Evolutionary conservation across 2,797 vertebrate species (phyloP), one percentile per base, ranked within the genome.

Genomic region (Harpagifer antarcticus): DNA sequence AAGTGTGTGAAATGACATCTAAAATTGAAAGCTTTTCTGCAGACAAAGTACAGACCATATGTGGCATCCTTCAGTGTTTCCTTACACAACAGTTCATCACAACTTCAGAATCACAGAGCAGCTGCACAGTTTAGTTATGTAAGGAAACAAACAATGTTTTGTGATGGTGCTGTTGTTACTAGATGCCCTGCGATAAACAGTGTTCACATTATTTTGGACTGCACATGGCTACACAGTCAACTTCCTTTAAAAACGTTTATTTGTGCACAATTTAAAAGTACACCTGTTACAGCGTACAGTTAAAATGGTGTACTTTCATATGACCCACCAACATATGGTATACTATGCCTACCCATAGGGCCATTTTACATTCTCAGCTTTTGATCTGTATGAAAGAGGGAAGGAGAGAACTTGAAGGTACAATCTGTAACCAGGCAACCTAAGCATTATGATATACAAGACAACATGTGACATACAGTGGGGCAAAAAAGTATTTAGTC

Each of bases 371-470:
- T 67, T 56, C 17, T 57, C 73, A 40, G 50, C 57, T 48, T 83
- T 69, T 70, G 31, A 70, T 79, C 37, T 58, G 68, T 56, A 44
- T 49, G 52, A 56, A 54, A 54, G 56, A 10, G 5, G 12, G 23
- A 55, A 74, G 20, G n/a, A 16, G 61, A 49, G 5, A 54, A 66
- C 23, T 66, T 0, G 43, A 47, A 12, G 50, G 9, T 45, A 75
- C 58, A 53, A n/a, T 64, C 60, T 71, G 68, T 79, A 62, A 85
- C 63, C 48, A 67, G 43, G 58, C 69, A 80, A 79, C 56, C 17
- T 42, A 56, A 67, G 27, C 12, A 50, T 2, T 63, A 42, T 45
- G 31, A 45, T 59, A 58, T 62, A 44, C 75, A 71, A 53, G 17
- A 57, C 12, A 37, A 37, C 8, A 37, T 17, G 16, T 54, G 15